A percentile compares a stretch with the other conserved stretches of the same genome.
Conservation (phyloP, 35 echinoderm and acorn worm species). For the Apostichopus japonicus region DNA sequence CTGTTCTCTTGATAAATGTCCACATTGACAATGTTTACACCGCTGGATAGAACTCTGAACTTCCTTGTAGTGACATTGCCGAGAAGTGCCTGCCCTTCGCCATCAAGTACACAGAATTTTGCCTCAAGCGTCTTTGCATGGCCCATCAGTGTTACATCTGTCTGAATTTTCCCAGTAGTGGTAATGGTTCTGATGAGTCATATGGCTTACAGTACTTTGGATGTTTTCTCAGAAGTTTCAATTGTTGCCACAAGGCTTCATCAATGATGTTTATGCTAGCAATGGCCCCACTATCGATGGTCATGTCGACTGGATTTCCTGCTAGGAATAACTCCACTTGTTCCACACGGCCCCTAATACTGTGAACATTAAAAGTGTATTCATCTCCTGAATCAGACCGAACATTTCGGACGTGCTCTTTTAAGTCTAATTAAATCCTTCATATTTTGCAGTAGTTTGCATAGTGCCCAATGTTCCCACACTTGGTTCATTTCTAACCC, state of each 20-base stretch:
- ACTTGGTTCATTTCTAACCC: constrained; percentile 63
- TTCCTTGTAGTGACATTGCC: constrained; percentile 38
- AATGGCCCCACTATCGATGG: constrained; percentile 59
- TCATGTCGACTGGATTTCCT: constrained; percentile 49
- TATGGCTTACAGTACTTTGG: constrained; percentile 64
- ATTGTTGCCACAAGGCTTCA: constrained; percentile 41
- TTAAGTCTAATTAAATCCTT: not conserved
- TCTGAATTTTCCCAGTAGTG: constrained; percentile 62
- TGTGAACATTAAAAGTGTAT: constrained; percentile 21
- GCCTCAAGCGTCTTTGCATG: not conserved
- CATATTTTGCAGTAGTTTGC: not conserved
- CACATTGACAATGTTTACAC: constrained; percentile 15
- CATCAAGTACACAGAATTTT: constrained; percentile 68
- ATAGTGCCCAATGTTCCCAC: constrained; percentile 58
- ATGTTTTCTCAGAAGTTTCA: constrained; percentile 56
- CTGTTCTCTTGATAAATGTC: constrained; percentile 39
- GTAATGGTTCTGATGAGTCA: constrained; percentile 67
- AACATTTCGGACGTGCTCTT: constrained; percentile 25
- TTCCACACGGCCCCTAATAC: not conserved
- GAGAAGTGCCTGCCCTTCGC: constrained; percentile 54
- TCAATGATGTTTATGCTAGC: constrained; percentile 56
- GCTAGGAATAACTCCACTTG: not conserved
- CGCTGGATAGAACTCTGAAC: constrained; percentile 37
- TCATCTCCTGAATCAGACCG: constrained; percentile 25
- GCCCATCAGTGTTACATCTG: constrained; percentile 19